Base-by-base conservation (phyloP, 2,113 vertebrate species). In the Dipodomys ordii region DNA sequence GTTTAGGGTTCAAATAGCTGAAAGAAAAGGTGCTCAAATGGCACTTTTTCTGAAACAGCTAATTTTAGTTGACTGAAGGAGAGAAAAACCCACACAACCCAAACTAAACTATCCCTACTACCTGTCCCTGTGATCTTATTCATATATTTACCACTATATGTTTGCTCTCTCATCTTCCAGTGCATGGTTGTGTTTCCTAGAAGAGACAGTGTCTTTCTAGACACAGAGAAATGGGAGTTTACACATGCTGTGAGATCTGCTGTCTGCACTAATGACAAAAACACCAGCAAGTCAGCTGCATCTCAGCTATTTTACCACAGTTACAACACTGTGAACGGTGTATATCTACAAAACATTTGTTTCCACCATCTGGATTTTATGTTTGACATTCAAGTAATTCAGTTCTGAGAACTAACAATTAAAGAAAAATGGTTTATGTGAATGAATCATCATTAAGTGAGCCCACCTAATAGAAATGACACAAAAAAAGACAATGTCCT, bases 211-310 rank as follows among this genome's bases (percentile, higher is more conserved):
- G 7, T 2, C 19, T 53, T 10, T 79, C 46, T 72, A 35, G 35
- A 11, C 30, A 32, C 23, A 44, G 32, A 60, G 7, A 28, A 25
- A 46, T 19, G 10, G 7, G 27, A 60, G 4, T 1, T 0, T 32
- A 2, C 4, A 25, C n/a, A 5, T 57, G 0, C 30, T 39, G 4
- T 10, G 2, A 64, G 46, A 62, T 27, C 0, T 2, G 22, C 1
- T 11, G 12, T 16, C 8, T 82, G 3, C 2, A 11, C 32, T 53
- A 19, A 0, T 0, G 11, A 35, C 1, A 68, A 8, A 71, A 67
- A 88, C 9, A 3, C n/a, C 0, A 62, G 44, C 22, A 67, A 46
- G 7, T 64, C 49, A 53, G 2, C 39, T 67, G 23, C 1, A 39
- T 62, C 18, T 44, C 27, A n/a, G 3, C 49, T 39, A 10, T 67